A percentile compares a stretch with the other conserved stretches of the same genome.
phyloP scores from a whole-genome alignment of 2,888 invertebrate species.

The Thysanoteuthis rhombus region DNA sequence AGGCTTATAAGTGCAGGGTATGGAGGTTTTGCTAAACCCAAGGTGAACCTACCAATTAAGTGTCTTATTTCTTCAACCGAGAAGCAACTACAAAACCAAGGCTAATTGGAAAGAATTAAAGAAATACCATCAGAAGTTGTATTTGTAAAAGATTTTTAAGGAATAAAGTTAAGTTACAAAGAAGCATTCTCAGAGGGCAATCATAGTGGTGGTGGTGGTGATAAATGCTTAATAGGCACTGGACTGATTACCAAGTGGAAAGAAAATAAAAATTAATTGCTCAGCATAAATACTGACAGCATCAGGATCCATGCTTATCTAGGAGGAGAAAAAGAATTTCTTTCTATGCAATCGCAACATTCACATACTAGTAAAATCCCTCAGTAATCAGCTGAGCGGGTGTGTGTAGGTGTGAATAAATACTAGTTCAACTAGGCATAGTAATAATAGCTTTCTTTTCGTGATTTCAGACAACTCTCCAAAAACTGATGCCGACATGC shows the following conservation, averaged over 20 bases:
- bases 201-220: too few species aligned
- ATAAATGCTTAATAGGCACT: background rate
- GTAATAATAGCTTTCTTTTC: too few species aligned
- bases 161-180: background rate
- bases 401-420: background rate
- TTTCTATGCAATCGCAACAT: background rate
- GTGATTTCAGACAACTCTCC: too few species aligned
- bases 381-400: background rate
- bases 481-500: too few species aligned
- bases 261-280: background rate
- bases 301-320: background rate
- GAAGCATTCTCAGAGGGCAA: background rate
- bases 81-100: background rate
- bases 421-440: background rate
- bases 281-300: background rate
- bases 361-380: background rate
- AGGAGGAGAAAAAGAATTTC: background rate
- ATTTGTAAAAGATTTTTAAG: background rate
- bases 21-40: background rate
- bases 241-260: background rate
- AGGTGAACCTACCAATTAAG: background rate
- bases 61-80: background rate
- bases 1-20: background rate
- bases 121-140: background rate
- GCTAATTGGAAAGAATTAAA: constrained; percentile 12